Conservation (phyloP, 2,113 vertebrate genomes). For the Istiophorus platypterus region DNA sequence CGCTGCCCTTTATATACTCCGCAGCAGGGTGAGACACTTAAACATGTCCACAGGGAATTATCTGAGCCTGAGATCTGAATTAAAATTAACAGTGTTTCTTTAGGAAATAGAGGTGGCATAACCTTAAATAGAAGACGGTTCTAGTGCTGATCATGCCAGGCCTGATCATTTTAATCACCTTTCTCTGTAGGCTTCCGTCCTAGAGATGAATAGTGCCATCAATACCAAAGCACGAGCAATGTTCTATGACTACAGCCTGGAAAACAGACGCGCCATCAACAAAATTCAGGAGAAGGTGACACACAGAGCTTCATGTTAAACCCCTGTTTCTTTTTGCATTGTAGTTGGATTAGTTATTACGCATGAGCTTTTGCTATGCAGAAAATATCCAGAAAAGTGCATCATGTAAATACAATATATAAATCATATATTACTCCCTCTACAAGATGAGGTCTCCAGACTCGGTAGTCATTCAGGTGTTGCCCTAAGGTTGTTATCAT, state of each 20-base stretch:
- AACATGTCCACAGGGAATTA: neutral
- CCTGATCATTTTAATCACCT: neutral
- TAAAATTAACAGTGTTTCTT: neutral
- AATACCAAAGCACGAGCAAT: neutral
- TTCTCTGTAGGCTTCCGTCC: constrained; percentile 22
- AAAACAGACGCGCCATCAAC: constrained; percentile 38
- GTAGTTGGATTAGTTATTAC: neutral
- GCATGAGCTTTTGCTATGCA: too few species aligned
- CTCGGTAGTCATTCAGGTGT: neutral
- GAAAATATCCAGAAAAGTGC: too few species aligned
- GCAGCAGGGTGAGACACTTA: constrained; percentile 51
- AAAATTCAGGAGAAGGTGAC: constrained; percentile 65
- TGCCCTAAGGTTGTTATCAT: neutral
- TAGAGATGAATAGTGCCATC: constrained; percentile 23
- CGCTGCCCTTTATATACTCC: constrained; percentile 37
- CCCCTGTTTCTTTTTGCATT: neutral
- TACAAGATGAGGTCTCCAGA: neutral
- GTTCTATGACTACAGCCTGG: constrained; percentile 19
- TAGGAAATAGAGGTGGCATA: neutral
- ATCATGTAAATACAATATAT: too few species aligned
- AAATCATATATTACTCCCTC: neutral
- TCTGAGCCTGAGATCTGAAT: neutral
- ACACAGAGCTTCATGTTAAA: neutral
- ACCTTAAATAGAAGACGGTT: neutral
- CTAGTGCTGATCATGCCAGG: too few species aligned